phyloP scores from a whole-genome alignment of 2,888 invertebrate genomes.

The Lycaena phlaeas region DNA sequence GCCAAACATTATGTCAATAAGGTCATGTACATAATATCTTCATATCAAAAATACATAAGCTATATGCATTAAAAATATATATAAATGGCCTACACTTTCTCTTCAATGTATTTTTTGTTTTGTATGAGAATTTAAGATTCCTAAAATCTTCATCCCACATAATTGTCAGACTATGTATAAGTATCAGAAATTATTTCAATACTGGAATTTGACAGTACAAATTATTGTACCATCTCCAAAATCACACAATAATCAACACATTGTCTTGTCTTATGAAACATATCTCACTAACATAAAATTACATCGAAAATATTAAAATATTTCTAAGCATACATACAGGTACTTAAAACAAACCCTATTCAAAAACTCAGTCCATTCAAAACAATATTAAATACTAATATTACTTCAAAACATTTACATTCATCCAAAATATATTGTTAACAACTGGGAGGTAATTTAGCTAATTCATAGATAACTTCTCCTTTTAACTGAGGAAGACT shows the following conservation, averaged over 20 bases:
- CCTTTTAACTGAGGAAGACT: slow-evolving; percentile 75
- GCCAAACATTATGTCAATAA: slow-evolving; percentile 1
- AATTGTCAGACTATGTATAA: no score
- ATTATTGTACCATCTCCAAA: no score
- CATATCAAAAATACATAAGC: not conserved
- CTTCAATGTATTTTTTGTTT: no score
- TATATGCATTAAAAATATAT: not conserved
- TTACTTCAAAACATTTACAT: slow-evolving; percentile 14
- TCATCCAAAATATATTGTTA: slow-evolving; percentile 7
- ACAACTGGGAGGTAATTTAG: slow-evolving; percentile 15
- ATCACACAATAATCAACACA: not conserved
- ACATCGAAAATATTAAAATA: slow-evolving; percentile 22
- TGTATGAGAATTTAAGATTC: no score
- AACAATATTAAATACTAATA: slow-evolving; percentile 10
- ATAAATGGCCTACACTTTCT: not conserved
- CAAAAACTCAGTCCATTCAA: slow-evolving; percentile 21
- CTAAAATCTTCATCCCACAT: no score
- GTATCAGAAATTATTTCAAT: not conserved
- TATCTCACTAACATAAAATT: slow-evolving; percentile 19
- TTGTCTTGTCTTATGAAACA: not conserved
- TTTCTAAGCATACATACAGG: slow-evolving; percentile 19
- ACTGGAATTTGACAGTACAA: not conserved
- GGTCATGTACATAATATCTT: not conserved
- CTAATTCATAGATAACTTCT: slow-evolving; percentile 38
- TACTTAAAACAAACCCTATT: slow-evolving; percentile 17